These are phyloP conservation scores for Acanthornis magna DNA, from an alignment of 2,797 vertebrate species.

Conservation along the genomic window DNA sequence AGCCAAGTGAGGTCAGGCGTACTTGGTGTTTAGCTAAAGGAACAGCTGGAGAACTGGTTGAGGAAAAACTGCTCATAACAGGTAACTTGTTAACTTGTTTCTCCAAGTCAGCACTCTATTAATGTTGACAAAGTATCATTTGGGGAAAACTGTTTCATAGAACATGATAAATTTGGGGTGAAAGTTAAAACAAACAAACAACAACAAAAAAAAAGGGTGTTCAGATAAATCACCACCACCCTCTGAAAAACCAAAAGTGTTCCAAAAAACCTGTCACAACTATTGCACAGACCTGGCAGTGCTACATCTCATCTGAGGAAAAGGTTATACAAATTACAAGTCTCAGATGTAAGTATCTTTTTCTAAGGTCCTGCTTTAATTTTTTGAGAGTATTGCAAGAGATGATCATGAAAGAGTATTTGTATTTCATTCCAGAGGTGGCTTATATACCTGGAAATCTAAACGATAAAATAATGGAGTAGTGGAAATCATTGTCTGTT, in stretches of 20 bases:
- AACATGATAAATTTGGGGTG: not conserved
- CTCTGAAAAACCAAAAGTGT: too few relatives aligned
- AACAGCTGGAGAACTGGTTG: not conserved
- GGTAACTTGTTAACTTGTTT: not conserved
- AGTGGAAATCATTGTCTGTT: not conserved
- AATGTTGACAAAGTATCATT: not conserved
- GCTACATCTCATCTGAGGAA: too few relatives aligned
- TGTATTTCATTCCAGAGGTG: not conserved
- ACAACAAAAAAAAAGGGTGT: too few relatives aligned
- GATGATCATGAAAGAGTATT: not conserved
- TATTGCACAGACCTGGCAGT: too few relatives aligned
- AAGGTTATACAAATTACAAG: too few relatives aligned
- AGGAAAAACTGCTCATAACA: not conserved
- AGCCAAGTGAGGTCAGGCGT: not conserved
- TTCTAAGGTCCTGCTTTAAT: not conserved
- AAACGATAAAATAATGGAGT: not conserved
- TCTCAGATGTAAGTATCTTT: too few relatives aligned
- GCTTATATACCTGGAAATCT: not conserved
- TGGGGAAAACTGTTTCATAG: not conserved
- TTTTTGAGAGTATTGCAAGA: not conserved
- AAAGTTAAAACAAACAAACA: not conserved
- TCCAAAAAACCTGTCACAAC: too few relatives aligned
- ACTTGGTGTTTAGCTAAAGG: not conserved
- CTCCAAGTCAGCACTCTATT: not conserved
- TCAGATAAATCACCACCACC: too few relatives aligned